Evolutionary conservation across 2,113 vertebrate species (phyloP), one percentile per base, ranked within the genome.

Genomic region (Oreochromis niloticus): DNA sequence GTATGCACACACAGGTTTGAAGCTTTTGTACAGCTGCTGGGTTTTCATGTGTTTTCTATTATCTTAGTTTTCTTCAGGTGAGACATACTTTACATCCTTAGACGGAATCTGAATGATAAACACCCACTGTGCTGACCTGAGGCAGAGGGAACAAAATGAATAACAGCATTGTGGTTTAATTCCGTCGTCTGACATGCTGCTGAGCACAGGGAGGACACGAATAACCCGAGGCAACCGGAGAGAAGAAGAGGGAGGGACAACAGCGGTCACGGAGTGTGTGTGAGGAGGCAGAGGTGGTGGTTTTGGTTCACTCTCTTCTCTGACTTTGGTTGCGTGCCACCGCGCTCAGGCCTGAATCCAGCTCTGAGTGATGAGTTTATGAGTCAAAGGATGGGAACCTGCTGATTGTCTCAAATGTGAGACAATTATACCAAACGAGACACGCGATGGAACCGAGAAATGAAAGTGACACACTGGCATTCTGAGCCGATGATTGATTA

Each of bases 341-440:
- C 0, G 3, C 81, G 27, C 30, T 83, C 52, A 86, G 79, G 82
- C 78, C 75, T 84, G 87, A 86, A 87, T 86, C 80, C 43, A 12
- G 17, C 78, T 66, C 48, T 34, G 56, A 78, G 81, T 89, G 92
- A 94, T 87, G 80, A 83, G 73, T 82, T 61, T 54, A 82, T 94
- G 92, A 95, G 83, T 94, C 92, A 95, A 87, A 84, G 88, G 68
- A 83, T 84, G 85, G 83, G 88, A 93, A 92, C 81, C 59, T 89
- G 89, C 80, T 75, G 85, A 87, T 80, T 2, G 13, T 56, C 68
- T 87, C 36, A 59, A 81, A 80, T 84, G 73, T 57, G 41, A 14
- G 61, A 79, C 56, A 87, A 85, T 89, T 83, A 83, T 81, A 43
- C 9, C 80, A 80, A 84, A 56, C 34, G n/a, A 89, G 57, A 80